Percentiles rank a stretch among this genome's conserved stretches.
Evolutionary conservation across 2,888 invertebrate species (phyloP).

Genomic region (Parochlus steinenii): DNA sequence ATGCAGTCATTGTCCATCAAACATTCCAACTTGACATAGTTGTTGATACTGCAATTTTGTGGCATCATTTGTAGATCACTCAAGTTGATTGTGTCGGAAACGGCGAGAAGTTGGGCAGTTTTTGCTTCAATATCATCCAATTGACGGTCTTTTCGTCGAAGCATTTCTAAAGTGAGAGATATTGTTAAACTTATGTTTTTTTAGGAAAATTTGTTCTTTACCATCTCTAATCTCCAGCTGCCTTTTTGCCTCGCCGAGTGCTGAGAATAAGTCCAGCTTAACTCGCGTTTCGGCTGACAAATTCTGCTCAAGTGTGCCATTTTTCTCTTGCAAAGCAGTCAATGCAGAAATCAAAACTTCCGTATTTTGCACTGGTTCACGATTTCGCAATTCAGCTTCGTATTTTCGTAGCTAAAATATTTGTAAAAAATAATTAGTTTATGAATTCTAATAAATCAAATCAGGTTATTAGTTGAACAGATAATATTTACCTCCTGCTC

Average conservation of each 20-base stretch:
- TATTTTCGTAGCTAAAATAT: slow-evolving; percentile 25
- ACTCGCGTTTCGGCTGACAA: slow-evolving; percentile 93
- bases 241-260: slow-evolving; percentile 86
- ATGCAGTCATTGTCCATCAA: too few relatives aligned
- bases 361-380: slow-evolving; percentile 35
- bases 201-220: slow-evolving; percentile 25
- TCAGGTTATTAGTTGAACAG: not conserved
- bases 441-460: not conserved
- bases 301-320: slow-evolving; percentile 79
- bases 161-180: slow-evolving; percentile 39
- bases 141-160: slow-evolving; percentile 76
- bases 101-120: slow-evolving; percentile 84
- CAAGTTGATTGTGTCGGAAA: slow-evolving; percentile 26
- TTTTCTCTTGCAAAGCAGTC: slow-evolving; percentile 75
- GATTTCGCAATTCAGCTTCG: slow-evolving; percentile 27
- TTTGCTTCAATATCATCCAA: slow-evolving; percentile 78
- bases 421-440: not conserved
- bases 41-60: slow-evolving; percentile 28
- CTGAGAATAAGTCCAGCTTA: slow-evolving; percentile 94
- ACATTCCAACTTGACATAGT: slow-evolving; percentile 25
- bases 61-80: not conserved
- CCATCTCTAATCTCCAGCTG: slow-evolving; percentile 75
- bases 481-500: slow-evolving; percentile 26
- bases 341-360: slow-evolving; percentile 67
- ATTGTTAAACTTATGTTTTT: not conserved